phyloP scores from a whole-genome alignment of 1,140 invertebrate genomes.

The Maniola jurtina region DNA sequence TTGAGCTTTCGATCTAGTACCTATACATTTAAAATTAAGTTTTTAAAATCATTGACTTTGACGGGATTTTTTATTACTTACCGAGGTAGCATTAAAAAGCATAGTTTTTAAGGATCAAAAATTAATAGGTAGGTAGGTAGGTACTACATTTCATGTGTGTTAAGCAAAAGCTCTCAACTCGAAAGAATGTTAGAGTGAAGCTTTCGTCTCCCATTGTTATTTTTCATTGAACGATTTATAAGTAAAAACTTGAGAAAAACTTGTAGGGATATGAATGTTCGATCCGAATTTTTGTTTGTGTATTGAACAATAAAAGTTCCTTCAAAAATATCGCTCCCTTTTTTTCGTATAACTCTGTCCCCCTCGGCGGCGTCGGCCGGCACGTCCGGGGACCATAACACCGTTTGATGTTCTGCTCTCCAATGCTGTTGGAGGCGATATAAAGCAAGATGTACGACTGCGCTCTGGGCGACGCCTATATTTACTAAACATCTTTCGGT shows the following conservation, averaged over 20 bases:
- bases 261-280: constrained; percentile 37
- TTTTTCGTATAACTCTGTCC: constrained; percentile 59
- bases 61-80: too few relatives aligned
- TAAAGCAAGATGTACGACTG: constrained; percentile 88
- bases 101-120: too few relatives aligned
- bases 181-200: background rate
- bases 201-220: background rate
- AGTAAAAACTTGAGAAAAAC: background rate
- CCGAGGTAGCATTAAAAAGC: too few relatives aligned
- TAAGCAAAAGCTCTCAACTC: too few relatives aligned
- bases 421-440: constrained; percentile 86
- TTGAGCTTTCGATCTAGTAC: too few relatives aligned
- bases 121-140: too few relatives aligned
- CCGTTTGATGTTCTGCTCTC: constrained; percentile 89
- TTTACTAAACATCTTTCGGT: constrained; percentile 76
- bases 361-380: constrained; percentile 73
- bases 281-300: constrained; percentile 62
- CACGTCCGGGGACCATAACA: constrained; percentile 81
- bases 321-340: constrained; percentile 56
- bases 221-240: background rate
- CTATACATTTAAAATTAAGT: too few relatives aligned
- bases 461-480: constrained; percentile 80
- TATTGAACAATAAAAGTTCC: constrained; percentile 70
- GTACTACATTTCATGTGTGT: too few relatives aligned
- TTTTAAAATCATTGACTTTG: too few relatives aligned